phyloP scores from a whole-genome alignment of 1,140 invertebrate species.

The Aphis gossypii region DNA sequence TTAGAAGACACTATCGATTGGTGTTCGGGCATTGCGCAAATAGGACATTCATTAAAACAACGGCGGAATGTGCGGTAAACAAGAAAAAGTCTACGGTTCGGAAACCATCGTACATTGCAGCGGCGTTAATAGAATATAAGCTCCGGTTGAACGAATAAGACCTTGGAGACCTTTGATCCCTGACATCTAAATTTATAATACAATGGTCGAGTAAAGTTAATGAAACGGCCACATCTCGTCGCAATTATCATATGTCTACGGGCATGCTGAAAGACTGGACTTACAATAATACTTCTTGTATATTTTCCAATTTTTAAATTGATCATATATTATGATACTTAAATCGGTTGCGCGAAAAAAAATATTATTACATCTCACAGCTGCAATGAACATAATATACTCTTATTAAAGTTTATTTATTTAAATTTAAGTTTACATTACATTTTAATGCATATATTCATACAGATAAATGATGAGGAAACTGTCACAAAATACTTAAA shows the following conservation, averaged over 20 bases:
- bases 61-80: neutral
- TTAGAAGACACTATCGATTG: neutral
- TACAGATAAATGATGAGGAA: neutral
- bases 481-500: neutral
- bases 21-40: neutral
- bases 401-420: neutral
- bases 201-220: slow-evolving; percentile 26
- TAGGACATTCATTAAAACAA: slow-evolving; percentile 28
- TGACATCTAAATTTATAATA: slow-evolving; percentile 51
- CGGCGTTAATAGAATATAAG: slow-evolving; percentile 47
- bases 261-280: neutral
- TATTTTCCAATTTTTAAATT: neutral
- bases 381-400: neutral
- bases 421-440: neutral
- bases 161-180: slow-evolving; percentile 47
- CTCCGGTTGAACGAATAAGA: slow-evolving; percentile 8
- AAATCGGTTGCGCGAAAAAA: neutral
- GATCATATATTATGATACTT: neutral
- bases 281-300: neutral
- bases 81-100: slow-evolving; percentile 20
- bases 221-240: neutral
- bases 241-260: slow-evolving; percentile 26
- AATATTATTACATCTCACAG: neutral
- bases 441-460: neutral
- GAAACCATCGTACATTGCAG: slow-evolving; percentile 1